phyloP scores from a whole-genome alignment of 2,888 invertebrate species.

The Protonemura montana region DNA sequence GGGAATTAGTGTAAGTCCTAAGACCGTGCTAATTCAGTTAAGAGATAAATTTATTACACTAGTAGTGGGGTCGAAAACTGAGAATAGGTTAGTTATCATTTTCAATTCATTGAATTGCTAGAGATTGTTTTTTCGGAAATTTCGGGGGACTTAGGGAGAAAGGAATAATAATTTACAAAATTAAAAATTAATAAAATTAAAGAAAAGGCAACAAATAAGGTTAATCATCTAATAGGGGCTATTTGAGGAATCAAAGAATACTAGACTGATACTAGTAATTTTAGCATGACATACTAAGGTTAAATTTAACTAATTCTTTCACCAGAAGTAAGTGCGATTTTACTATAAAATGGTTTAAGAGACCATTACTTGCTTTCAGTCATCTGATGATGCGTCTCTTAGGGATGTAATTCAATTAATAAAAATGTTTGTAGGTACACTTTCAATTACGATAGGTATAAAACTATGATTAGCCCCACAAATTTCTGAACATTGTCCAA shows the following conservation, averaged over 20 bases:
- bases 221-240: conserved; percentile 67
- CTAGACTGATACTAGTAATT: conserved; percentile 64
- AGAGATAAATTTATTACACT: conserved; percentile 63
- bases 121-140: conserved; percentile 54
- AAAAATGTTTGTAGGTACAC: conserved; percentile 63
- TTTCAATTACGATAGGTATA: conserved; percentile 77
- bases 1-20: conserved; percentile 64
- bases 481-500: conserved; percentile 83
- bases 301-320: conserved; percentile 66
- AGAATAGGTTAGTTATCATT: conserved; percentile 75
- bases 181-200: conserved; percentile 62
- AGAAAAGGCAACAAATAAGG: conserved; percentile 58
- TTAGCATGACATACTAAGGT: conserved; percentile 74
- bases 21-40: conserved; percentile 68
- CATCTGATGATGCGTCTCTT: conserved; percentile 64
- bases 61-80: conserved; percentile 71
- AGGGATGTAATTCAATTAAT: conserved; percentile 64
- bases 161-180: conserved; percentile 64
- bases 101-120: conserved; percentile 61
- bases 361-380: conserved; percentile 74
- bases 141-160: conserved; percentile 55
- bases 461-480: conserved; percentile 82
- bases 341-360: conserved; percentile 74
- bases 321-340: conserved; percentile 70
- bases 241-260: conserved; percentile 76